Evolutionary conservation across 2,113 vertebrate genomes (phyloP), one percentile per base, ranked within the genome.

Genomic region (Catagonus wagneri): DNA sequence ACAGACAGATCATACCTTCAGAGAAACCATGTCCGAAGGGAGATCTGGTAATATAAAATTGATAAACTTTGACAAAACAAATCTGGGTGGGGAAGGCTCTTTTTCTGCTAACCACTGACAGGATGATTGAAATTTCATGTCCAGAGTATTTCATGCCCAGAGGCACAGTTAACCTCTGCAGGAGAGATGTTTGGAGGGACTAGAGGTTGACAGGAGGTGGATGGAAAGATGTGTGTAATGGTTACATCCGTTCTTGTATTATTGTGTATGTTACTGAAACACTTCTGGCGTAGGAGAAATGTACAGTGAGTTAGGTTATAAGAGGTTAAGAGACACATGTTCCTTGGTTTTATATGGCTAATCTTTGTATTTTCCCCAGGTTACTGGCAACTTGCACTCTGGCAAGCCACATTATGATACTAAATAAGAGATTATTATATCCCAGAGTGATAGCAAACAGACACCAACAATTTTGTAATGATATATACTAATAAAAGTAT

Each of bases 1-100:
- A 11, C 32, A 58, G 3, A 8, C 17, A 66, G 50, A 17, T 1
- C 22, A 2, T 58, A 13, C 20, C 8, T n/a, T 2, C 15, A 65
- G 6, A 56, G 25, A 23, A 5, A 4, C 1, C 22, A 0, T 0
- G 1, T 27, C 56, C 0, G 1, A 13, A 6, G 7, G 8, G 39
- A 6, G 2, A 36, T 74, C 10, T 34, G 89, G 94, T 95, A 92
- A 88, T 25, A 68, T 29, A 25, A n/a, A 75, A 58, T 1, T 19
- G 4, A 80, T 89, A 6, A 17, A 50, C 22, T 34, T 68, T 83
- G 56, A 65, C 39, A 44, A 65, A 54, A 61, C 19, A 29, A 39
- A 75, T 52, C 15, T 0, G 13, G 54, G 34, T 5, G 36, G 29
- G 16, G 6, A 23, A 15, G 23, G 3, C 7, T 54, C 76, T 78